A percentile compares a stretch with the other conserved stretches of the same genome.
Evolutionary conservation across 1,140 invertebrate species (phyloP).

Genomic region (Papilio glaucus): DNA sequence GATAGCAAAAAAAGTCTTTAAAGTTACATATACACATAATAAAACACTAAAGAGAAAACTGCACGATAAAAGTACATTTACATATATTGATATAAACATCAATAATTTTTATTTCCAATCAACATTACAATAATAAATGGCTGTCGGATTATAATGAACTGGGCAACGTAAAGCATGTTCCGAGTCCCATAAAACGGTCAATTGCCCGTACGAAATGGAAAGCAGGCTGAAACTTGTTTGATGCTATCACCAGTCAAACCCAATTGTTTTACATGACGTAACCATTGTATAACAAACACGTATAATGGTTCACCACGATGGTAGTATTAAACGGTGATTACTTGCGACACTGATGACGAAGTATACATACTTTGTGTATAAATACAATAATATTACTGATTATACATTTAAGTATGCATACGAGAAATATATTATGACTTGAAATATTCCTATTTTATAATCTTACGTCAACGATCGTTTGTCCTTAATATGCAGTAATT

Average conservation of each 20-base stretch:
- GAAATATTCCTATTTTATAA: too few relatives aligned
- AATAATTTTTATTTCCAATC: constrained; percentile 19
- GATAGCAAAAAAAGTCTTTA: too few relatives aligned
- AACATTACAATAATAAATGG: constrained; percentile 18
- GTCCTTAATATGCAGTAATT: too few relatives aligned
- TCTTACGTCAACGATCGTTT: too few relatives aligned
- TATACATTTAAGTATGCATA: too few relatives aligned
- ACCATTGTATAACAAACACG: constrained; percentile 35
- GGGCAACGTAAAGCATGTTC: constrained; percentile 8
- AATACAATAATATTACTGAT: too few relatives aligned
- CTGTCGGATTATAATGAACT: constrained; percentile 19
- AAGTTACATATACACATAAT: too few relatives aligned
- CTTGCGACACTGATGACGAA: too few relatives aligned
- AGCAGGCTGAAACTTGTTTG: constrained; percentile 53
- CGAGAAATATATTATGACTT: too few relatives aligned
- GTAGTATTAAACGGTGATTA: too few relatives aligned
- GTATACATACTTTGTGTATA: too few relatives aligned
- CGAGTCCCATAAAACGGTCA: constrained; percentile 33
- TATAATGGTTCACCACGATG: background rate
- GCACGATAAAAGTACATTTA: background rate
- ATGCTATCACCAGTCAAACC: constrained; percentile 6
- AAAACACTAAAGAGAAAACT: background rate
- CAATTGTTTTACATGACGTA: constrained; percentile 44
- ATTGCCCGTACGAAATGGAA: constrained; percentile 58
- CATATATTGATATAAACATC: constrained; percentile 39